These are phyloP conservation scores for Diabrotica balteata DNA, from an alignment of 2,888 invertebrate species.

Conservation along the genomic window DNA sequence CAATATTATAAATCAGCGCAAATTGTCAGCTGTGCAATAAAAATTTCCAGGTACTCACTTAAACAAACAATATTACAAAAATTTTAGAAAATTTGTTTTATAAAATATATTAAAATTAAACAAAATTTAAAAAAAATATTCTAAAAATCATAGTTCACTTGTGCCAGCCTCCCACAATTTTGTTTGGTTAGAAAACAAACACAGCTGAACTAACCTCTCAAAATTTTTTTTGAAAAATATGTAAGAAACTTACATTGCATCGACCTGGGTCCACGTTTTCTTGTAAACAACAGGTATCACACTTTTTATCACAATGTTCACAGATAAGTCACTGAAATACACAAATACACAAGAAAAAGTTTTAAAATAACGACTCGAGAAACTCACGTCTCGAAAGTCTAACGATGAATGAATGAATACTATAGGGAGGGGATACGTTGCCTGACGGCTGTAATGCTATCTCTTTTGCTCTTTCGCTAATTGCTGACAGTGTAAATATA, in stretches of 20 bases:
- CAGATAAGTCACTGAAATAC: constrained; percentile 29
- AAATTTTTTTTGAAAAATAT: constrained; percentile 23
- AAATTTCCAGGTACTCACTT: constrained; percentile 11
- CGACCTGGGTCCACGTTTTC: constrained; percentile 10
- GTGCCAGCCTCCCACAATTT: constrained; percentile 22
- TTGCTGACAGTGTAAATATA: constrained; percentile 11
- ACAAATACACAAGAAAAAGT: constrained; percentile 48
- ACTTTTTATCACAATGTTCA: constrained; percentile 32
- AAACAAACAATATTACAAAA: constrained; percentile 1
- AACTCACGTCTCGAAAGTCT: constrained; percentile 48
- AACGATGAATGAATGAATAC: constrained; percentile 53
- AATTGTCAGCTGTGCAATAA: constrained; percentile 20
- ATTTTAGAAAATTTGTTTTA: too few species aligned
- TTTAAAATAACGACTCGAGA: constrained; percentile 50
- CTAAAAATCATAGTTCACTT: constrained; percentile 12
- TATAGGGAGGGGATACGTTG: constrained; percentile 32
- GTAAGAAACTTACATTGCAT: constrained; percentile 33
- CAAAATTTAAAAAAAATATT: too few species aligned
- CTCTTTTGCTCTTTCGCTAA: constrained; percentile 13
- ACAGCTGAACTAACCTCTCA: constrained; percentile 37
- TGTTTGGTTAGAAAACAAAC: constrained; percentile 39
- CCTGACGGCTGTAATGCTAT: constrained; percentile 10
- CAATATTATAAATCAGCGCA: constrained; percentile 17
- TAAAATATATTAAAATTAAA: too few species aligned
- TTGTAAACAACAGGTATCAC: neutral